These are phyloP conservation scores for Panopea generosa DNA, from an alignment of 2,888 invertebrate species.

Conservation along the genomic window DNA sequence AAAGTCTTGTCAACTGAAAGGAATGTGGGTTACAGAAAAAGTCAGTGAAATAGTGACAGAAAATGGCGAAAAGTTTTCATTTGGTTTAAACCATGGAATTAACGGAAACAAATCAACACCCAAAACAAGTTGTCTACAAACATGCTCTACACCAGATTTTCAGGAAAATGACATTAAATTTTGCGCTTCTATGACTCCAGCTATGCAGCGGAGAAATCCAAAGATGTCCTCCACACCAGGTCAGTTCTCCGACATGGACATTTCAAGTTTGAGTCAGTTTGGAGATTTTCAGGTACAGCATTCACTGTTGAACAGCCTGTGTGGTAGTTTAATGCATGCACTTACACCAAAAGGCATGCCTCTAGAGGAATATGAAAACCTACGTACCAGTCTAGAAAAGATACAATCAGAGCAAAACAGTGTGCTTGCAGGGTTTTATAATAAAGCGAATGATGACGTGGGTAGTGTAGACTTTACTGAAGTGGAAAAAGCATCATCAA, in stretches of 20 bases:
- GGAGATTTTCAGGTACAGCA: constrained; percentile 61
- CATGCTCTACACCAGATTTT: no score
- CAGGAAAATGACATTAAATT: no score
- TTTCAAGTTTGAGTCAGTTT: constrained; percentile 32
- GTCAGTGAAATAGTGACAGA: no score
- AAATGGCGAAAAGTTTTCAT: no score
- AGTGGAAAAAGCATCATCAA: constrained; percentile 27
- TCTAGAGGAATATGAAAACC: constrained; percentile 39
- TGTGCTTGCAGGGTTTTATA: background rate
- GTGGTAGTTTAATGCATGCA: constrained; percentile 51
- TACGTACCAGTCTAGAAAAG: constrained; percentile 33
- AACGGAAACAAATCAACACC: no score
- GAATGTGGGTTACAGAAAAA: no score
- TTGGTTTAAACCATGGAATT: no score
- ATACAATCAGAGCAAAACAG: constrained; percentile 24
- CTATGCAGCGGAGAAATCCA: no score
- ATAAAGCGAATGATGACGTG: background rate
- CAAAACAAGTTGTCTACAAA: no score
- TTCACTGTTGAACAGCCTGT: constrained; percentile 58
- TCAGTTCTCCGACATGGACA: constrained; percentile 6
- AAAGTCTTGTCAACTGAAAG: no score
- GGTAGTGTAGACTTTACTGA: constrained; percentile 40
- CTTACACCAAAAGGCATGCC: constrained; percentile 50
- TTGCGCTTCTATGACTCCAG: no score
- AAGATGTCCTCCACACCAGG: no score